Conservation (phyloP, 2,113 vertebrate genomes). For the Halichoeres trimaculatus region DNA sequence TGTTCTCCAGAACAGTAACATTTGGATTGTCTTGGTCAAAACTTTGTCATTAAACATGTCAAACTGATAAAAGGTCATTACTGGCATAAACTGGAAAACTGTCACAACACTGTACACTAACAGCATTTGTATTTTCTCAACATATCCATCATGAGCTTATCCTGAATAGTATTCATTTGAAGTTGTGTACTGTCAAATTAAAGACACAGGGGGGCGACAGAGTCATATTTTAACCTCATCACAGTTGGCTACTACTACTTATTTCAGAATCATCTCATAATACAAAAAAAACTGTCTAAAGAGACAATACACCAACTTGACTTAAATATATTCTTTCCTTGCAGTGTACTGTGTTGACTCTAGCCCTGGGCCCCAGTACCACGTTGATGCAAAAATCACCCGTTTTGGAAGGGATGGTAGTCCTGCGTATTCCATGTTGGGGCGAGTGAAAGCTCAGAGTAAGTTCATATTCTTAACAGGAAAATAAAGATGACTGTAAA, state of each 20-base stretch:
- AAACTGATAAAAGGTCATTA: too few relatives aligned
- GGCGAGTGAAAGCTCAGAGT: constrained; percentile 81
- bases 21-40: too few relatives aligned
- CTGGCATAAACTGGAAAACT: too few relatives aligned
- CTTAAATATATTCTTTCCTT: constrained; percentile 1
- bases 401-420: constrained; percentile 86
- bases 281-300: background rate
- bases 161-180: background rate
- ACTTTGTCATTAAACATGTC: too few relatives aligned
- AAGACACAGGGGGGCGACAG: constrained; percentile 66
- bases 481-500: background rate
- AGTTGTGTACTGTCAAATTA: constrained; percentile 10
- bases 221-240: background rate
- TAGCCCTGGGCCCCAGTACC: constrained; percentile 88
- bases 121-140: too few relatives aligned
- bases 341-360: constrained; percentile 82
- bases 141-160: background rate
- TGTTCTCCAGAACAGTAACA: too few relatives aligned
- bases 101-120: too few relatives aligned
- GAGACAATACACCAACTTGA: background rate
- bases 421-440: constrained; percentile 87
- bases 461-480: constrained; percentile 47
- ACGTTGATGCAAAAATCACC: constrained; percentile 86
- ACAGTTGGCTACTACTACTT: background rate
- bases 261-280: background rate